phyloP scores from a whole-genome alignment of 1,140 invertebrate species.

The Dryas iulia region DNA sequence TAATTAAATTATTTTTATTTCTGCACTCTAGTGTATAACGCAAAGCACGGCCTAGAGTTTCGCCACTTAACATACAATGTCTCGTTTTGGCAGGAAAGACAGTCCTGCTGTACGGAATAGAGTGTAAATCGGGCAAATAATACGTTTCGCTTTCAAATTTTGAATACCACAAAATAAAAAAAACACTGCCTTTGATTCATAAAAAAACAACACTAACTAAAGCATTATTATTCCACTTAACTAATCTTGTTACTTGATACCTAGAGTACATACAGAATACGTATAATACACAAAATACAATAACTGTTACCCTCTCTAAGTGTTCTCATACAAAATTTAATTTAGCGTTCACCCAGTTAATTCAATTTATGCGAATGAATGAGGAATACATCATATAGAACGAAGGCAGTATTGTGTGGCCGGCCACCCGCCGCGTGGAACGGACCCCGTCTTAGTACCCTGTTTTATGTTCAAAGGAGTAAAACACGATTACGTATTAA shows the following conservation, averaged over 20 bases:
- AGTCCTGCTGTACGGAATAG: no score
- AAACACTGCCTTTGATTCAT: no score
- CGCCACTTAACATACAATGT: no score
- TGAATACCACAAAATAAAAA: no score
- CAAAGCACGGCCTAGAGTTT: no score
- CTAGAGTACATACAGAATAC: no score
- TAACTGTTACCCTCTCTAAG: background rate
- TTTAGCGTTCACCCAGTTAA: constrained; percentile 11
- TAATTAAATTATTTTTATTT: no score
- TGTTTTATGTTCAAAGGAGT: constrained; percentile 7
- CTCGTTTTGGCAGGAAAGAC: no score
- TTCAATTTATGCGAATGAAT: constrained; percentile 23
- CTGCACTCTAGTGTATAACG: no score
- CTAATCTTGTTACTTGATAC: background rate
- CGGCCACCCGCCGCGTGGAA: constrained; percentile 24
- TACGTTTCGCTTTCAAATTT: no score
- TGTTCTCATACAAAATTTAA: background rate
- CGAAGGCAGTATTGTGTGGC: constrained; percentile 7
- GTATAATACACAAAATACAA: background rate
- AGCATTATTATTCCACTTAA: background rate
- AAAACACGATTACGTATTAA: background rate
- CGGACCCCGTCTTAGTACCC: constrained; percentile 8
- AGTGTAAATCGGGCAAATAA: no score
- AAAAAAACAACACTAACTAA: no score
- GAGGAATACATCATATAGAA: constrained; percentile 17